Percentiles rank a stretch among this genome's conserved stretches.
phyloP scores from a whole-genome alignment of 2,797 vertebrate species.

The Tokudaia muenninki region DNA sequence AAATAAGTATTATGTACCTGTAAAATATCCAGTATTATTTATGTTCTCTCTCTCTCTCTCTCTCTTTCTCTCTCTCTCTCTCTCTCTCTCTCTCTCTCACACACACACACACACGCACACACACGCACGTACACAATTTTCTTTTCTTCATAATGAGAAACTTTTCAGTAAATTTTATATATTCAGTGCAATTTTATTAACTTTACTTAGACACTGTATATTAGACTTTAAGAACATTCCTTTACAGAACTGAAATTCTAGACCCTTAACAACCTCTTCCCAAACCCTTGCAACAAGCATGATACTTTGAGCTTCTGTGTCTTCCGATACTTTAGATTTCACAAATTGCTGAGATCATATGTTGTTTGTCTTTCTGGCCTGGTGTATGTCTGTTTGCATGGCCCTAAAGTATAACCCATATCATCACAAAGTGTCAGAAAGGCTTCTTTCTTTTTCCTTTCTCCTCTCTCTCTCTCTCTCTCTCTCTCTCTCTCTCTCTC shows the following conservation, averaged over 20 bases:
- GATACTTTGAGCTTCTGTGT: not conserved
- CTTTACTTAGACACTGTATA: not conserved
- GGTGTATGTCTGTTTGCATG: not conserved
- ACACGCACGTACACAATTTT: not conserved
- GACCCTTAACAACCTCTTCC: not conserved
- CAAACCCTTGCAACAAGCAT: not conserved
- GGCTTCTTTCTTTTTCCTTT: no score
- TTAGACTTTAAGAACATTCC: not conserved
- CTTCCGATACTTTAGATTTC: not conserved
- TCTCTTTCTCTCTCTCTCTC: no score
- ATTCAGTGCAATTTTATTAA: not conserved
- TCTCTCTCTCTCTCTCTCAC: no score
- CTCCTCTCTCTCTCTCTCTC: not conserved
- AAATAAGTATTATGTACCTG: not conserved
- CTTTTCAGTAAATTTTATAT: not conserved
- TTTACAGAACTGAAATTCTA: not conserved
- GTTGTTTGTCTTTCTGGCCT: not conserved
- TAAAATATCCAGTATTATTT: not conserved
- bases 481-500: rapidly evolving
- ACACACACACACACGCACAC: not conserved
- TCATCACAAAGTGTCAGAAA: not conserved
- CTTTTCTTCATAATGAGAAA: not conserved
- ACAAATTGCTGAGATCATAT: not conserved
- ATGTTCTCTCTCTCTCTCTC: no score
- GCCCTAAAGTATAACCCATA: not conserved